A percentile compares a stretch with the other conserved stretches of the same genome.
phyloP scores from a whole-genome alignment of 2,113 vertebrate genomes.

The Chionodraco myersi region DNA sequence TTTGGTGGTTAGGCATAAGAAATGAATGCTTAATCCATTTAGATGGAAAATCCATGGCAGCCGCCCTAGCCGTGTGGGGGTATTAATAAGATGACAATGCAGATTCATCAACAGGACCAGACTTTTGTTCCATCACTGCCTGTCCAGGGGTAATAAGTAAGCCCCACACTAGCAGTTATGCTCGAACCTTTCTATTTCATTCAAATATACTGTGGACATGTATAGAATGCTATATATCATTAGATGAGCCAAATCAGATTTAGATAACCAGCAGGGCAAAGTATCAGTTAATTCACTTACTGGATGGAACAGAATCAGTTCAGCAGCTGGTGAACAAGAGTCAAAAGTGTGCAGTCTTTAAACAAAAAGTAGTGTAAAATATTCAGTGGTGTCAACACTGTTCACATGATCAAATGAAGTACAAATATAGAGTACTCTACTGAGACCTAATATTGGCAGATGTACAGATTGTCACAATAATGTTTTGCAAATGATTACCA shows the following conservation, averaged over 20 bases:
- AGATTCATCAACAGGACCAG: slow-evolving; percentile 75
- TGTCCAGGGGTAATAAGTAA: slow-evolving; percentile 67
- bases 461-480: slow-evolving; percentile 23
- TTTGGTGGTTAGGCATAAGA: slow-evolving; percentile 72
- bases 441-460: no score
- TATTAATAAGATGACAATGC: slow-evolving; percentile 81
- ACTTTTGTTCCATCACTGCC: slow-evolving; percentile 73
- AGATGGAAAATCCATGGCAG: slow-evolving; percentile 81
- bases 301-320: slow-evolving; percentile 37
- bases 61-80: slow-evolving; percentile 52
- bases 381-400: background rate
- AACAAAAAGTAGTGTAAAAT: background rate
- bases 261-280: slow-evolving; percentile 25
- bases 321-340: slow-evolving; percentile 18
- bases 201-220: slow-evolving; percentile 52
- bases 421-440: background rate
- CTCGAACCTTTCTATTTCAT: slow-evolving; percentile 47
- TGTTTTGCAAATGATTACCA: slow-evolving; percentile 22
- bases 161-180: slow-evolving; percentile 39
- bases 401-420: background rate
- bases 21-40: slow-evolving; percentile 82
- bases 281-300: slow-evolving; percentile 26
- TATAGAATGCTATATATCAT: slow-evolving; percentile 65
- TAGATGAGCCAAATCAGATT: slow-evolving; percentile 33
- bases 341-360: background rate